Evolutionary conservation across 1,140 invertebrate species (phyloP).

Genomic region (Drosophila ficusphila): DNA sequence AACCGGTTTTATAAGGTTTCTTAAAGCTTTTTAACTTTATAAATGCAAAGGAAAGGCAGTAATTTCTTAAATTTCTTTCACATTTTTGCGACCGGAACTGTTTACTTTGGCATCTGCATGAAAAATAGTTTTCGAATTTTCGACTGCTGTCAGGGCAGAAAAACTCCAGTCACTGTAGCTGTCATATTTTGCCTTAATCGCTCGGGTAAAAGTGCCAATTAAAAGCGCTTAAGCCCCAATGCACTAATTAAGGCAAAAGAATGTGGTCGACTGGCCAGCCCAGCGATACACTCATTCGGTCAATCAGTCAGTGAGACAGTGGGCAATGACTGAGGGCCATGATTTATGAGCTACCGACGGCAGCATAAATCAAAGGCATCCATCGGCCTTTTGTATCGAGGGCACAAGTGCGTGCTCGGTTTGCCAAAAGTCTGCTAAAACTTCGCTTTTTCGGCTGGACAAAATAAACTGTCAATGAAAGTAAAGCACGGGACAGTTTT

Average conservation of each 20-base stretch:
- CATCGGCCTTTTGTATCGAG: constrained; percentile 65
- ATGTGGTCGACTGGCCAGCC: constrained; percentile 31
- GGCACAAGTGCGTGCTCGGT: constrained; percentile 76
- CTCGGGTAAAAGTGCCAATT: constrained; percentile 74
- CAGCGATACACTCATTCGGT: constrained; percentile 32
- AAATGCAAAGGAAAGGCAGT: no score
- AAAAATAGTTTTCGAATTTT: constrained; percentile 13
- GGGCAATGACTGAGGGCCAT: constrained; percentile 18
- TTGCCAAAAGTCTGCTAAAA: constrained; percentile 66
- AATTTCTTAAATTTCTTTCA: not conserved
- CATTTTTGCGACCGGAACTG: not conserved
- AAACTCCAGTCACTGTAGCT: constrained; percentile 17
- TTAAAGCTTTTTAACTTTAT: no score
- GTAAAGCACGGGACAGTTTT: constrained; percentile 63
- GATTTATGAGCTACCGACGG: constrained; percentile 65
- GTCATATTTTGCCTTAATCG: constrained; percentile 73
- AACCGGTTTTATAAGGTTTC: no score
- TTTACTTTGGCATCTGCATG: not conserved
- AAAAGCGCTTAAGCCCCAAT: constrained; percentile 57
- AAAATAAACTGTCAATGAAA: constrained; percentile 78
- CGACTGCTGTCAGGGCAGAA: not conserved
- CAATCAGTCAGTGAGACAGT: constrained; percentile 42
- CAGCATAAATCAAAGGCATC: constrained; percentile 67
- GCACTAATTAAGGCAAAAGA: constrained; percentile 64
- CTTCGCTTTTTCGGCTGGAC: no score